Evolutionary conservation across 2,113 vertebrate genomes (phyloP).

Genomic region (Philantomba maxwellii): DNA sequence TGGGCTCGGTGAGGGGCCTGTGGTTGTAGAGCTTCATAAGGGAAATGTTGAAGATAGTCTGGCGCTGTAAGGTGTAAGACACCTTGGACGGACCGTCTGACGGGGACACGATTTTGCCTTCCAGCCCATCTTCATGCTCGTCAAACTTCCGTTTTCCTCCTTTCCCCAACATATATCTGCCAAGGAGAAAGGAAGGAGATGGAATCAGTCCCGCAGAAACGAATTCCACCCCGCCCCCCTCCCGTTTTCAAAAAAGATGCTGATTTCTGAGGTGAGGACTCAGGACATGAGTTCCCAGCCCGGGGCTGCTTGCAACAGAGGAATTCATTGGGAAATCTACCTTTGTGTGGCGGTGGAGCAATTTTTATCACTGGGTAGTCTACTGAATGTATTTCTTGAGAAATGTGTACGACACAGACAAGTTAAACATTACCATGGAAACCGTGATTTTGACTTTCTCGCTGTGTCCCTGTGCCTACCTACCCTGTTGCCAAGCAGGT

Average conservation of each 20-base stretch:
- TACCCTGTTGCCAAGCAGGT: constrained; percentile 44
- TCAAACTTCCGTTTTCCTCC: constrained; percentile 99
- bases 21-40: constrained; percentile 99
- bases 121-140: constrained; percentile 99
- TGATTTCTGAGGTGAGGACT: not conserved
- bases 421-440: constrained; percentile 70
- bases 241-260: not conserved
- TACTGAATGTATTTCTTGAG: constrained; percentile 58
- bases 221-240: not conserved
- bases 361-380: constrained; percentile 52
- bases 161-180: constrained; percentile 99
- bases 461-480: constrained; percentile 28
- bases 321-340: not conserved
- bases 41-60: constrained; percentile 99
- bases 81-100: constrained; percentile 93
- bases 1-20: constrained; percentile 91
- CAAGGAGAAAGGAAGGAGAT: constrained; percentile 62
- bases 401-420: constrained; percentile 59
- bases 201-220: not conserved
- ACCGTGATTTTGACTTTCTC: constrained; percentile 68
- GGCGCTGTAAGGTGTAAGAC: constrained; percentile 98
- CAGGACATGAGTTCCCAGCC: not conserved
- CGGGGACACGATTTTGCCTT: constrained; percentile 93
- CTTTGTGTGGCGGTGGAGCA: not conserved
- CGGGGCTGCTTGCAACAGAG: not conserved